These are phyloP conservation scores for Amblyraja radiata DNA, from an alignment of 2,797 vertebrate species.

Conservation along the genomic window DNA sequence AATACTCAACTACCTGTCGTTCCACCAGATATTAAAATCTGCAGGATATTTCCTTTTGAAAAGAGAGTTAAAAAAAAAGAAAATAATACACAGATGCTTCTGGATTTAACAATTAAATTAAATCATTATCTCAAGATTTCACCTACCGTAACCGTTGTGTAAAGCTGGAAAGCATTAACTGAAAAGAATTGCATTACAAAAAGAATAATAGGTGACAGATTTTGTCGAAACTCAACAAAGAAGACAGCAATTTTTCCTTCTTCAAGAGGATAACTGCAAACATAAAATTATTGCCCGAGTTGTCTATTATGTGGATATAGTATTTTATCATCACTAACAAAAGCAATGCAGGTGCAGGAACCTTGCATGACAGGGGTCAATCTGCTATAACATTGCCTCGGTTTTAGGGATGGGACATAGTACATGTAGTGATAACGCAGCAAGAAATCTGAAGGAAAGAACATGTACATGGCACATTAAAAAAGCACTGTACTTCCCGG, in stretches of 20 bases:
- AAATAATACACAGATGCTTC: background rate
- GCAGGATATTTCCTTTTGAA: constrained; percentile 8
- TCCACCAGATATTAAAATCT: background rate
- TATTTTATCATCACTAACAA: background rate
- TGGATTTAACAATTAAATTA: background rate
- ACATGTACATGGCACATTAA: background rate
- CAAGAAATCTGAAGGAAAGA: background rate
- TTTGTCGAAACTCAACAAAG: background rate
- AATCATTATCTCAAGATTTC: background rate
- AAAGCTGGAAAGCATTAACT: background rate
- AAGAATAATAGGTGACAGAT: background rate
- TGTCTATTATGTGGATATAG: background rate
- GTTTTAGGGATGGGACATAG: background rate
- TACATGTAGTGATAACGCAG: background rate
- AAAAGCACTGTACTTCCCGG: background rate
- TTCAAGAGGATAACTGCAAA: background rate
- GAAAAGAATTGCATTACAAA: background rate
- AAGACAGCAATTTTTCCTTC: background rate
- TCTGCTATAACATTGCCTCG: background rate
- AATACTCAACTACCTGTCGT: constrained; percentile 10
- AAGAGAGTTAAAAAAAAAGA: background rate
- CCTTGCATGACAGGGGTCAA: background rate
- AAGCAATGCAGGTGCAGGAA: constrained; percentile 6
- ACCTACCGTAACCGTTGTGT: background rate
- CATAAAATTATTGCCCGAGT: background rate